phyloP scores from a whole-genome alignment of 2,888 invertebrate genomes.

The Chrysolina oricalcia region DNA sequence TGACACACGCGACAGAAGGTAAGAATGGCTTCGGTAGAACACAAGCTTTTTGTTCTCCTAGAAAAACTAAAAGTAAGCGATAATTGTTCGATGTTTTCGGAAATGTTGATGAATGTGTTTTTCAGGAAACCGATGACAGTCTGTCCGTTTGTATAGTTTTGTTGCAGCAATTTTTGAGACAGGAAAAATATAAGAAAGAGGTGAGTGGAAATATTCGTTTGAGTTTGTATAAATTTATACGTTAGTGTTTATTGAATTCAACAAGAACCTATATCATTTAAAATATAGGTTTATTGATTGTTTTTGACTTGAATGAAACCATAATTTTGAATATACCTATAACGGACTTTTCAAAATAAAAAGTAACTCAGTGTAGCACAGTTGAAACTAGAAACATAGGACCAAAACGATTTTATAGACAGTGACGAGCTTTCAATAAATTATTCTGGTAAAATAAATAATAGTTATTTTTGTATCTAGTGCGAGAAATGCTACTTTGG shows the following conservation, averaged over 20 bases:
- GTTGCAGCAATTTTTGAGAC: conserved; percentile 63
- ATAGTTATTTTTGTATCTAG: too few relatives aligned
- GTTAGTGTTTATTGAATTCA: neutral
- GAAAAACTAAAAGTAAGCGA: conserved; percentile 63
- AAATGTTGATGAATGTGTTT: conserved; percentile 31
- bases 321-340: too few relatives aligned
- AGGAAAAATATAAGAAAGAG: conserved; percentile 55
- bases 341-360: too few relatives aligned
- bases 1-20: conserved; percentile 64
- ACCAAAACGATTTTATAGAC: too few relatives aligned
- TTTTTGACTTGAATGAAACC: too few relatives aligned
- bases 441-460: too few relatives aligned
- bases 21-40: conserved; percentile 63
- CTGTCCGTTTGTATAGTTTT: conserved; percentile 63
- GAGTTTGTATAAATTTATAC: too few relatives aligned
- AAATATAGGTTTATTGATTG: neutral
- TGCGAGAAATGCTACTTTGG: too few relatives aligned
- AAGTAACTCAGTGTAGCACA: too few relatives aligned
- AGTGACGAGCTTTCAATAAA: too few relatives aligned
- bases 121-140: conserved; percentile 63
- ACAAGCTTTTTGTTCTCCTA: conserved; percentile 63
- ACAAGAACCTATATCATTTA: neutral
- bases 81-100: conserved; percentile 26
- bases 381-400: too few relatives aligned
- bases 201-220: conserved; percentile 43